A percentile compares a stretch with the other conserved stretches of the same genome.
phyloP scores from a whole-genome alignment of 2,113 vertebrate genomes.

The Nycticryphes semicollaris region DNA sequence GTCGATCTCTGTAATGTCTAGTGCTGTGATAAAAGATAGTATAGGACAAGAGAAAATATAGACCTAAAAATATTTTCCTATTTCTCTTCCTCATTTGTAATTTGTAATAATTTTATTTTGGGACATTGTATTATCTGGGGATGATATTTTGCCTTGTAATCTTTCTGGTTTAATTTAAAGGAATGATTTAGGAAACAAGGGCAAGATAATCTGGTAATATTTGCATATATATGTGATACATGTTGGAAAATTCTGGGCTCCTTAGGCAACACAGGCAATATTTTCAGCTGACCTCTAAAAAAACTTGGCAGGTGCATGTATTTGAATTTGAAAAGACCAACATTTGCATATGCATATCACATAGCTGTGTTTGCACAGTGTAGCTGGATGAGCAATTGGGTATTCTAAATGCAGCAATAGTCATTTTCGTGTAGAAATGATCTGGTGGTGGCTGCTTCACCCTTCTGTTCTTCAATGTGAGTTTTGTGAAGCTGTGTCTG shows the following conservation, averaged over 20 bases:
- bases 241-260: neutral
- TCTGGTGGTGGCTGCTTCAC: neutral
- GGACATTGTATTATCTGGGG: neutral
- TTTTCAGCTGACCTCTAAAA: neutral
- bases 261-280: neutral
- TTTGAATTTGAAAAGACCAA: neutral
- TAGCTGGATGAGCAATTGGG: neutral
- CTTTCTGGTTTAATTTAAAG: neutral
- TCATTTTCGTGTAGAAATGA: neutral
- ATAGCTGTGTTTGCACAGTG: neutral
- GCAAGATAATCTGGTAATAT: neutral
- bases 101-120: neutral
- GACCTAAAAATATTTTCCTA: neutral
- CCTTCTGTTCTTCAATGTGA: neutral
- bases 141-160: neutral
- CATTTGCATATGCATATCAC: neutral
- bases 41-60: neutral
- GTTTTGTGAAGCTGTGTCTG: neutral
- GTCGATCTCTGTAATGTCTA: neutral
- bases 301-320: neutral
- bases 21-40: neutral
- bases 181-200: neutral
- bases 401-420: neutral
- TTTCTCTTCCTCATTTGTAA: neutral
- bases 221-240: neutral